A percentile compares a stretch with the other conserved stretches of the same genome.
Evolutionary conservation across 2,888 invertebrate genomes (phyloP).

Genomic region (Thereva nobilitata): DNA sequence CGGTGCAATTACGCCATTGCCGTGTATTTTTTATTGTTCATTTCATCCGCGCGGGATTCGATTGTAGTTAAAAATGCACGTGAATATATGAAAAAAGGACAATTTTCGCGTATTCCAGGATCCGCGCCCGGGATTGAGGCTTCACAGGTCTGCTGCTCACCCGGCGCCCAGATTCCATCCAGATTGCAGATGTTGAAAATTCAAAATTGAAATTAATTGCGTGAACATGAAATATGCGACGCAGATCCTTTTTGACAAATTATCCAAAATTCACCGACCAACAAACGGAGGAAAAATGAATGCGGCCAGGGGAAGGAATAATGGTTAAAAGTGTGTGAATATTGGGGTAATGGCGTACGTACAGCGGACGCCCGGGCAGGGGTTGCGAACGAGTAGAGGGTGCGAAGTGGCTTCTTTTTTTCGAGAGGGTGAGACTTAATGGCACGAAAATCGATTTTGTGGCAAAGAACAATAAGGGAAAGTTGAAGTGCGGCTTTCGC

Average conservation of each 20-base stretch:
- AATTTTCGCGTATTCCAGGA: too few species aligned
- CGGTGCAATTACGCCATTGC: conserved; percentile 24
- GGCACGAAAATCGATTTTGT: too few species aligned
- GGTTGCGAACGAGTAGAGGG: too few species aligned
- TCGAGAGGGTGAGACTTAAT: too few species aligned
- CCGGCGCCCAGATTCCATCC: not conserved
- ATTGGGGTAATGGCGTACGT: too few species aligned
- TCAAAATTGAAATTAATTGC: conserved; percentile 36
- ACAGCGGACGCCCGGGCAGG: too few species aligned
- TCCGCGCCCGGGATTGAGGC: too few species aligned
- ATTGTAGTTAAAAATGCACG: conserved; percentile 26
- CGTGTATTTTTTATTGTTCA: not conserved
- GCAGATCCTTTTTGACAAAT: conserved; percentile 23
- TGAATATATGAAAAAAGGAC: not conserved
- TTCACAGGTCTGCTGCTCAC: too few species aligned
- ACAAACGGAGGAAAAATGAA: not conserved
- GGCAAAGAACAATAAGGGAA: too few species aligned
- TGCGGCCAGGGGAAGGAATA: conserved; percentile 7
- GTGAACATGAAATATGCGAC: conserved; percentile 30
- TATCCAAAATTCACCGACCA: conserved; percentile 25
- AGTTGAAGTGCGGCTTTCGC: too few species aligned
- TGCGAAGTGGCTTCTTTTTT: too few species aligned
- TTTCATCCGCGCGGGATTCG: conserved; percentile 1
- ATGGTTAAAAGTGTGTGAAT: not conserved
- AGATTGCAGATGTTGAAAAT: conserved; percentile 34